A percentile compares a stretch with the other conserved stretches of the same genome.
Conservation (phyloP, 2,888 invertebrate species). For the Oscheius sp. region DNA sequence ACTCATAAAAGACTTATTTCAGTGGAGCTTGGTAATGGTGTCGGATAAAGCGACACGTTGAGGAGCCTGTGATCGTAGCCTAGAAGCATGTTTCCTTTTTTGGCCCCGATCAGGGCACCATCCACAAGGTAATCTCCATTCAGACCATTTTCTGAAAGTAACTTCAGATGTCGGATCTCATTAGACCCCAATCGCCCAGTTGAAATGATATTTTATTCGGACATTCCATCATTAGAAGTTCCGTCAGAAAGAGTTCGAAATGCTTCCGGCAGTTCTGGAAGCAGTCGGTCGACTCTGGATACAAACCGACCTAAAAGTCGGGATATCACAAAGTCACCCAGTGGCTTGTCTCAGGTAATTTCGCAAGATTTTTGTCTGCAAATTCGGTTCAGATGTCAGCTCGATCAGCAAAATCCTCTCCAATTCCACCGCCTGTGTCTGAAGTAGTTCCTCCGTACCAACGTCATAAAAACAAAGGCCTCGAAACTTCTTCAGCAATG, state of each 20-base stretch:
- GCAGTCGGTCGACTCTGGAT: slow-evolving; percentile 20
- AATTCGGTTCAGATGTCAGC: slow-evolving; percentile 43
- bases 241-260: slow-evolving; percentile 10
- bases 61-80: slow-evolving; percentile 32
- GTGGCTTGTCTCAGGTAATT: neutral
- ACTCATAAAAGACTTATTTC: neutral
- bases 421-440: slow-evolving; percentile 46
- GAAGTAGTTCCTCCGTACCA: slow-evolving; percentile 46
- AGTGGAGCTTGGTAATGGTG: slow-evolving; percentile 37
- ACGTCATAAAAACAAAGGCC: slow-evolving; percentile 55
- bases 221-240: slow-evolving; percentile 19
- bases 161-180: slow-evolving; percentile 22
- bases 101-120: slow-evolving; percentile 47
- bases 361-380: neutral
- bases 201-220: slow-evolving; percentile 18
- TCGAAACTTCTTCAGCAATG: slow-evolving; percentile 61
- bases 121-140: slow-evolving; percentile 25
- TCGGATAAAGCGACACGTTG: slow-evolving; percentile 11
- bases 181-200: slow-evolving; percentile 30
- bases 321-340: slow-evolving; percentile 15
- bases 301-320: slow-evolving; percentile 21
- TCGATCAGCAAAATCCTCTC: slow-evolving; percentile 62
- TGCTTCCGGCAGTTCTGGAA: slow-evolving; percentile 22
- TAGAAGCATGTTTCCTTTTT: slow-evolving; percentile 53
- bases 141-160: too few species aligned